Evolutionary conservation across 2,888 invertebrate species (phyloP), one percentile per base, ranked within the genome.

Genomic region (Clostera curtula): DNA sequence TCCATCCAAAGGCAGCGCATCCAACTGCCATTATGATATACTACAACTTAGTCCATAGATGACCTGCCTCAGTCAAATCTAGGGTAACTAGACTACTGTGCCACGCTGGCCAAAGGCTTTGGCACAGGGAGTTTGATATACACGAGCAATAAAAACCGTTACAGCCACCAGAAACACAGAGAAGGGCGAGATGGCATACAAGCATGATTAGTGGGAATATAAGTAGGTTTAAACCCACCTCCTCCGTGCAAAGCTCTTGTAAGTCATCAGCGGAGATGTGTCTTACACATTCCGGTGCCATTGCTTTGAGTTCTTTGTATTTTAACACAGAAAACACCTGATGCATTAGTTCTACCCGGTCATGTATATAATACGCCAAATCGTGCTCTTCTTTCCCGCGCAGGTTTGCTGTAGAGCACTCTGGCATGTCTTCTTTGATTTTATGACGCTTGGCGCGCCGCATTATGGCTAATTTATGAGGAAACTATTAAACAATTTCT

Each of bases 211-310:
- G n/a, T n/a, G n/a, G n/a, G n/a, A n/a, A n/a, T n/a, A n/a, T n/a
- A n/a, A n/a, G n/a, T n/a, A n/a, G n/a, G n/a, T n/a, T n/a, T n/a
- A n/a, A n/a, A n/a, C n/a, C n/a, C n/a, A n/a, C 82, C 68, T 88
- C 89, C 43, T 88, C 88, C 1, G 87, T 67, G 33, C 88, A 88
- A 0, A 86, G 59, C 39, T 87, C 88, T 47, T 88, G 85, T 9
- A 88, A 62, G 44, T 87, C 85, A 36, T 85, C 85, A 26, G 85
- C 49, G 5, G 73, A 62, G 13, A 84, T 59, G 27, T 72, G 58
- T 21, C 72, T 52, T 2, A 84, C 66, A 26, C 85, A 86, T 5
- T 84, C 80, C 0, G 88, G 88, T 0, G 86, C 85, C 55, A 88
- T 73, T 4, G 85, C 74, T 29, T 80, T 79, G 3, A 88, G 56